Evolutionary conservation across 2,888 invertebrate species (phyloP), one percentile per base, ranked within the genome.

Genomic region (Drosophila algonquin): DNA sequence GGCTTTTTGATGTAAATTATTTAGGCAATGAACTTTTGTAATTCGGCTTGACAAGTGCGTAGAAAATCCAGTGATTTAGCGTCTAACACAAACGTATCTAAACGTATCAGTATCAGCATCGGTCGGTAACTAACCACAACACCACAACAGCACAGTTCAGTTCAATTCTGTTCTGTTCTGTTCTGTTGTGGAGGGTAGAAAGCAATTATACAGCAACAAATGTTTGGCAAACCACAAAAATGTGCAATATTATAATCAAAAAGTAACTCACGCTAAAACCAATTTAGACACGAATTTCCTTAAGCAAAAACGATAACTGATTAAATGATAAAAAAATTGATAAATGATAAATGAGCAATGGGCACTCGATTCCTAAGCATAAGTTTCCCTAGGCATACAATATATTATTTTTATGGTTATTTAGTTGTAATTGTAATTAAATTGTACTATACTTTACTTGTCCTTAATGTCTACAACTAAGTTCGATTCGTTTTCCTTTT

Each of bases 71-170:
- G 86, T 85, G 82, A 85, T 85, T 80, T 82, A 85, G 80, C 47
- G 67, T 77, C 62, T 82, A 78, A 70, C 44, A 54, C 70, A 46
- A 27, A 40, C 40, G 40, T 40, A 40, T 57, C 63, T 72, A 83
- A 76, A 85, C 81, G 82, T 82, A 82, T 82, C 80, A 82, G 51
- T 82, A 82, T 85, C 80, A 79, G 51, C 85, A 82, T 85, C 80
- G 80, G 51, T 50, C 40, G 60, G 65, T 69, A 73, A 79, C 61
- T 67, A 40, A 21, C 21, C 21, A 21, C 21, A 21, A 21, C 21
- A 21, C 21, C 21, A 21, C 21, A 21, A 21, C 21, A 21, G 3
- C 21, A 21, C 21, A 55, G 48, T 62, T 58, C 14, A 32, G 46
- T 55, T 14, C 14, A 14, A 14, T 14, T 2, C 40, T 6, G 40